phyloP scores from a whole-genome alignment of 2,888 invertebrate species.

The Archips crataeganus region DNA sequence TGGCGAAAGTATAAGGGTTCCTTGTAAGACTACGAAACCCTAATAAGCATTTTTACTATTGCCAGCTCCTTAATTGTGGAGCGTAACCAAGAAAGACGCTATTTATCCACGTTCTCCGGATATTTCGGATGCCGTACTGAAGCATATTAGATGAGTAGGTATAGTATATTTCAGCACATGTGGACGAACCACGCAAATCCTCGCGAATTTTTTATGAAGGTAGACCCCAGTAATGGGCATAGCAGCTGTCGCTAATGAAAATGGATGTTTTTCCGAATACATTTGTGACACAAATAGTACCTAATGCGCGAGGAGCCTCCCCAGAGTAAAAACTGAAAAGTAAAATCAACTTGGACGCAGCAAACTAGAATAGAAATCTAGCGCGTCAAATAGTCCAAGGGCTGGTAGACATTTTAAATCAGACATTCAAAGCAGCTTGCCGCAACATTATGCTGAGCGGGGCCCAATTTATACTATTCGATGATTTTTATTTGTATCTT shows the following conservation, averaged over 20 bases:
- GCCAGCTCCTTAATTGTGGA: background rate
- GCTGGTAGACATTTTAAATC: too few species aligned
- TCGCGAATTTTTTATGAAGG: slow-evolving; percentile 36
- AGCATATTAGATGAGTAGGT: slow-evolving; percentile 21
- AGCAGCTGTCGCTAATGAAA: slow-evolving; percentile 26
- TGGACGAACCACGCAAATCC: slow-evolving; percentile 14
- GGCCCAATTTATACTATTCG: too few species aligned
- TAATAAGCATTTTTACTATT: background rate
- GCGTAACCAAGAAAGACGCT: background rate
- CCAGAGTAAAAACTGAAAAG: slow-evolving; percentile 1
- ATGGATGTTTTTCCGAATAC: slow-evolving; percentile 22
- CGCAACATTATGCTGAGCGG: too few species aligned
- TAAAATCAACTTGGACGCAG: slow-evolving; percentile 7
- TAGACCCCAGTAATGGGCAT: slow-evolving; percentile 26
- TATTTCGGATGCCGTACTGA: background rate
- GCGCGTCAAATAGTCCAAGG: background rate
- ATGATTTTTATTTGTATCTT: too few species aligned
- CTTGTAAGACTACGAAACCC: too few species aligned
- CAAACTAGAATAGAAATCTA: slow-evolving; percentile 1
- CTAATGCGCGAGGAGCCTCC: background rate
- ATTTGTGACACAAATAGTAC: slow-evolving; percentile 15
- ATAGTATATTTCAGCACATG: slow-evolving; percentile 14
- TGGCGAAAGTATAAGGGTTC: too few species aligned
- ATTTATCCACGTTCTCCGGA: background rate
- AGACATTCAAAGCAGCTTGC: too few species aligned